These are phyloP conservation scores for Prolemur simus DNA, from an alignment of 2,113 vertebrate genomes.

Conservation along the genomic window DNA sequence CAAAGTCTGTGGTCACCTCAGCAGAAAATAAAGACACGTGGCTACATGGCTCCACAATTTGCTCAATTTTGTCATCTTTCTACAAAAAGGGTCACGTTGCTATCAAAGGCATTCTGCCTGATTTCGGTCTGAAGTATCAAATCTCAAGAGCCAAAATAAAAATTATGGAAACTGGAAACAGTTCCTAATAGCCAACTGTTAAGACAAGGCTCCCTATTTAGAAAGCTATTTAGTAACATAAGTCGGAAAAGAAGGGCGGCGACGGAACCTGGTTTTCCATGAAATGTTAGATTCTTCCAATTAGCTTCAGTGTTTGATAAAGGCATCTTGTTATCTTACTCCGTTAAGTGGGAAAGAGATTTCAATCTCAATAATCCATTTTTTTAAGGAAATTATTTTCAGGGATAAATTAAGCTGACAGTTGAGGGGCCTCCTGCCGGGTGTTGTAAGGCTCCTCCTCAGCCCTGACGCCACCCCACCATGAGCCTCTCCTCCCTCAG, in stretches of 20 bases:
- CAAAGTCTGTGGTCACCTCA: slow-evolving; percentile 22
- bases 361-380: not conserved
- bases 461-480: rapidly evolving
- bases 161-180: slow-evolving; percentile 22
- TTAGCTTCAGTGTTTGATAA: not conserved
- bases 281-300: slow-evolving; percentile 52
- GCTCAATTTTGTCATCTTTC: not conserved
- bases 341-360: not conserved
- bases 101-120: not conserved
- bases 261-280: not conserved
- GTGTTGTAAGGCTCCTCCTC: no score
- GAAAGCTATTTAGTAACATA: not conserved
- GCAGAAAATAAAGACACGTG: slow-evolving; percentile 22
- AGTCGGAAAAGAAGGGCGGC: not conserved
- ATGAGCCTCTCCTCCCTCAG: rapidly evolving
- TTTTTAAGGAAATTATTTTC: not conserved
- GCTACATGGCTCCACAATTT: not conserved
- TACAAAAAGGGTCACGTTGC: not conserved
- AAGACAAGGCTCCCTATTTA: not conserved
- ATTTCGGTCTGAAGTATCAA: not conserved
- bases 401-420: not conserved
- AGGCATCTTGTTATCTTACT: not conserved
- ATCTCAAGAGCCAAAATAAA: not conserved
- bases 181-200: not conserved
- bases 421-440: not conserved